Percentiles rank a stretch among this genome's conserved stretches.
These are phyloP conservation scores for Caenorhabditis briggsae DNA, from an alignment of 1,140 invertebrate species.

Conservation along the genomic window DNA sequence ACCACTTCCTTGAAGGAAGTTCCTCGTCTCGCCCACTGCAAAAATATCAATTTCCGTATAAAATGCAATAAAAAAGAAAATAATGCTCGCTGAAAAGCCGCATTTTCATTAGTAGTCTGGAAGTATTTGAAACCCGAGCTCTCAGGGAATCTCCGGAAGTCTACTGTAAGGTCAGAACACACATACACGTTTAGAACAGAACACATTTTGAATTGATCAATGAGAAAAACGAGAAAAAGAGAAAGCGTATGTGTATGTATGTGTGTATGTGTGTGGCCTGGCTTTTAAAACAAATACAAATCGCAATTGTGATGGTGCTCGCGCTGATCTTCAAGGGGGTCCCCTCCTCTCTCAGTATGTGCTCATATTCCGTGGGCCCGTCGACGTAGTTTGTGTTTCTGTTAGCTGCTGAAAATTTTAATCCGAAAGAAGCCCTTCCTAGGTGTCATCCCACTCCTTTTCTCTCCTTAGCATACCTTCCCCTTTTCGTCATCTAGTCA, in stretches of 20 bases:
- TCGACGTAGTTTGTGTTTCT: conserved; percentile 34
- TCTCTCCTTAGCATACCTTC: neutral
- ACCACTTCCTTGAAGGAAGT: neutral
- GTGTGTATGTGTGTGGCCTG: conserved; percentile 45
- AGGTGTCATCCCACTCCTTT: neutral
- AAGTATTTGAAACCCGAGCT: conserved; percentile 8
- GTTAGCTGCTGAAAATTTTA: conserved; percentile 11
- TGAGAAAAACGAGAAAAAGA: neutral
- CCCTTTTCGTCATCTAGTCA: conserved; percentile 20
- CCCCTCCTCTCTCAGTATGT: conserved; percentile 1
- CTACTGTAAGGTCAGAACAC: conserved; percentile 34
- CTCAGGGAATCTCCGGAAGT: neutral
- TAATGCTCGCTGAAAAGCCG: neutral
- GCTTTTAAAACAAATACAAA: conserved; percentile 56
- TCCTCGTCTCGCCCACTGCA: neutral
- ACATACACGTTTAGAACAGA: conserved; percentile 46
- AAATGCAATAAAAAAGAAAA: neutral
- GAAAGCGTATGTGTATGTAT: neutral
- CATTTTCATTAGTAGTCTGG: conserved; percentile 6
- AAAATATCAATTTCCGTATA: neutral
- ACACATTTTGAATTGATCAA: conserved; percentile 35
- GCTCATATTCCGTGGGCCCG: neutral
- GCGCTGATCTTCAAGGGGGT: conserved; percentile 42
- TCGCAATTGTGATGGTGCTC: conserved; percentile 51
- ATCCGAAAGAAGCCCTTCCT: conserved; percentile 42